These are phyloP conservation scores for Coenobita brevimanus DNA, from an alignment of 1,140 invertebrate species.

Conservation along the genomic window DNA sequence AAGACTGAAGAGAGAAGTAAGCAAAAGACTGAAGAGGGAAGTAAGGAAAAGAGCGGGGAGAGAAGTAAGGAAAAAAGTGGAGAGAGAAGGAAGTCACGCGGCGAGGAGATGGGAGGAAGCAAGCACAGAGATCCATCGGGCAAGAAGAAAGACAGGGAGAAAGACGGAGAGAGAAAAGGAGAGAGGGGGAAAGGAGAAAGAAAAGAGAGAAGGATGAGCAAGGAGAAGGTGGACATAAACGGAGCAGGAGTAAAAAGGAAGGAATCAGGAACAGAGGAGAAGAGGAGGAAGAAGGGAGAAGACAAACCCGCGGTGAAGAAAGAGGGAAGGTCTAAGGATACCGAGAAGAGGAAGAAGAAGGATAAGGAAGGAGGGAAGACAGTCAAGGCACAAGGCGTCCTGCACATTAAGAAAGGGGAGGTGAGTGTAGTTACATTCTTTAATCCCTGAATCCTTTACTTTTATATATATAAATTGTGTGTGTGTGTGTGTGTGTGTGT, in stretches of 20 bases:
- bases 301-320: background rate
- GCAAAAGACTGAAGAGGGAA: background rate
- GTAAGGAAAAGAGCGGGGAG: background rate
- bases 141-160: conserved; percentile 3
- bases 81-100: background rate
- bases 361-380: background rate
- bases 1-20: conserved; percentile 2
- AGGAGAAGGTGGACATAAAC: background rate
- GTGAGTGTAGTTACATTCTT: background rate
- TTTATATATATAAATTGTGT: background rate
- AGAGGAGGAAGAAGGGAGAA: background rate
- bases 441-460: background rate
- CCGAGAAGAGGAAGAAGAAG: background rate
- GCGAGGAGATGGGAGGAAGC: too few species aligned
- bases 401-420: background rate
- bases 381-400: background rate
- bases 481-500: background rate
- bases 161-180: background rate
- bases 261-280: background rate
- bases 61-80: background rate
- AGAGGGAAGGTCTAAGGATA: background rate
- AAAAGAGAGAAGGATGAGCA: too few species aligned
- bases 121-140: background rate
- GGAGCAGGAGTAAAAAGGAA: background rate
- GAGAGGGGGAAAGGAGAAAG: background rate